Conservation (phyloP, 2,113 vertebrate genomes). For the Cephalopholis sonnerati region DNA sequence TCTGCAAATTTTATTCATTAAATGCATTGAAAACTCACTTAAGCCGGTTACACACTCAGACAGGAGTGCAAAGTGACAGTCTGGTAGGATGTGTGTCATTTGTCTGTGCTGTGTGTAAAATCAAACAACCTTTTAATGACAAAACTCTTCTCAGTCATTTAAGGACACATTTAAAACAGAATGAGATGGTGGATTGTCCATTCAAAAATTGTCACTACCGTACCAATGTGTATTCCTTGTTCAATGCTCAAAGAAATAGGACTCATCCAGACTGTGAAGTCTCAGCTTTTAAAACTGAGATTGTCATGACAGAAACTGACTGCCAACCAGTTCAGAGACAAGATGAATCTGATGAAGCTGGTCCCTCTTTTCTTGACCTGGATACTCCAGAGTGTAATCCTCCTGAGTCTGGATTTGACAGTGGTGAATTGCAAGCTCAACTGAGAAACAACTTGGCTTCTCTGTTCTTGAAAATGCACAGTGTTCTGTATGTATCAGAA, state of each 20-base stretch:
- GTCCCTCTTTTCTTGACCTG: neutral
- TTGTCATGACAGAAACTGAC: slow-evolving; percentile 14
- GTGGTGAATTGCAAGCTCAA: slow-evolving; percentile 16
- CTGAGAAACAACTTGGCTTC: slow-evolving; percentile 36
- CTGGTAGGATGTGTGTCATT: slow-evolving; percentile 6
- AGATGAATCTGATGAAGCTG: slow-evolving; percentile 28
- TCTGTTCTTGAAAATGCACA: slow-evolving; percentile 50
- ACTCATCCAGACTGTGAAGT: slow-evolving; percentile 19
- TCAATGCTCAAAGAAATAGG: slow-evolving; percentile 45
- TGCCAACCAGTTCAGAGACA: neutral
- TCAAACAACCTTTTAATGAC: slow-evolving; percentile 34
- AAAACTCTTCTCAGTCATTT: slow-evolving; percentile 42
- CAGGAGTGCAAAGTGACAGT: neutral
- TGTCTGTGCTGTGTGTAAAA: slow-evolving; percentile 11
- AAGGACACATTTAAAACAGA: slow-evolving; percentile 27
- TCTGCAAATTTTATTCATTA: slow-evolving; percentile 30
- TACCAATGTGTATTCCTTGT: slow-evolving; percentile 46
- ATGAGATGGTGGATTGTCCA: slow-evolving; percentile 43
- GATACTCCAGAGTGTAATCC: neutral
- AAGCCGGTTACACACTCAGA: neutral
- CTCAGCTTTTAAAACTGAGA: slow-evolving; percentile 30
- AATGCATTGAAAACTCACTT: slow-evolving; percentile 36
- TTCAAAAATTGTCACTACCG: slow-evolving; percentile 41
- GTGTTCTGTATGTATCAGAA: slow-evolving; percentile 50
- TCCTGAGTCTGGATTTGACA: neutral